Percentiles rank a stretch among this genome's conserved stretches.
Evolutionary conservation across 2,888 invertebrate genomes (phyloP).

Genomic region (Meloe dianella): DNA sequence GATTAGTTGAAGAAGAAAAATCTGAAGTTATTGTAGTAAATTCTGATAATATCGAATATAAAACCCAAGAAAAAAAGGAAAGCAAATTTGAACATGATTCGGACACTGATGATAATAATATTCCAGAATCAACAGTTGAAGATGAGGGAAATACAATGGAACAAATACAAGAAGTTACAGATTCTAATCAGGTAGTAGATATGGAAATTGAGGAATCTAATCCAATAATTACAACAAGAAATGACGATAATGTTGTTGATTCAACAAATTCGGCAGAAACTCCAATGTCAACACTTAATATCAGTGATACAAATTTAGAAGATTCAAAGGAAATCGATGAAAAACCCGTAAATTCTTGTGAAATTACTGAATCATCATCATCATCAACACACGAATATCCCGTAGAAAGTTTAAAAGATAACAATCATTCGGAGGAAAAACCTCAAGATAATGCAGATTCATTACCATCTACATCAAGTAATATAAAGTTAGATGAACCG

Average conservation of each 20-base stretch:
- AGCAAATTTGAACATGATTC: slow-evolving; percentile 14
- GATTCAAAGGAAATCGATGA: slow-evolving; percentile 9
- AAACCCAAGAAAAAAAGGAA: not conserved
- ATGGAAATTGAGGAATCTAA: slow-evolving; percentile 12
- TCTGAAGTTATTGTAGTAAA: slow-evolving; percentile 18
- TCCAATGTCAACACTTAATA: not conserved
- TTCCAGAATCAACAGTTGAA: slow-evolving; percentile 17
- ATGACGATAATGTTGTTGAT: slow-evolving; percentile 14
- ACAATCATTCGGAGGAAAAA: slow-evolving; percentile 12
- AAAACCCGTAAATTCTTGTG: not conserved
- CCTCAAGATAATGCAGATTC: not conserved
- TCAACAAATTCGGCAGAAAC: not conserved
- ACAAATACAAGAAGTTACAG: slow-evolving; percentile 17
- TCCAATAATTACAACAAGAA: not conserved
- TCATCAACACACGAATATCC: too few species aligned
- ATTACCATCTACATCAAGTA: not conserved
- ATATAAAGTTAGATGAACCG: slow-evolving; percentile 30
- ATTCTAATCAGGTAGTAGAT: slow-evolving; percentile 21
- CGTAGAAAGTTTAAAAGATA: not conserved
- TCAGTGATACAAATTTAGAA: slow-evolving; percentile 1
- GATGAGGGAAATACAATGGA: slow-evolving; percentile 12
- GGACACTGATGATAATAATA: slow-evolving; percentile 7
- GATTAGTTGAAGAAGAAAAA: not conserved
- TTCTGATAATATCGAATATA: slow-evolving; percentile 7
- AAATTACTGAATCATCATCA: slow-evolving; percentile 8